phyloP scores from a whole-genome alignment of 1,140 invertebrate species.

The Psilanteris sp. region DNA sequence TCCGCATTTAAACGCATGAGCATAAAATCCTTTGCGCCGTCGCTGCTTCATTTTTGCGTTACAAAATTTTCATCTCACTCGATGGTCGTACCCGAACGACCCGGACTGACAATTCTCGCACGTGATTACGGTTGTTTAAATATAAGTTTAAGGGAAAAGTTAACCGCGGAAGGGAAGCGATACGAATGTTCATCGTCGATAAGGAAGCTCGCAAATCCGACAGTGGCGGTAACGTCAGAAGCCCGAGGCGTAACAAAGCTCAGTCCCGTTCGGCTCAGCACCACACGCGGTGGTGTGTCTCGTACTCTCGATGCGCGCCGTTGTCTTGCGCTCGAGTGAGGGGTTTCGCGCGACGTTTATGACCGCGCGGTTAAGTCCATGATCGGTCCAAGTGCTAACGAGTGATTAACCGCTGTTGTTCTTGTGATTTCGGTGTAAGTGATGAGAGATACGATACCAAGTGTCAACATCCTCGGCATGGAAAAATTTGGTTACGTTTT shows the following conservation, averaged over 20 bases:
- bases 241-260: slow-evolving; percentile 53
- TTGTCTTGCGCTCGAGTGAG: slow-evolving; percentile 24
- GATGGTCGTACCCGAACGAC: too few relatives aligned
- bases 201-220: slow-evolving; percentile 49
- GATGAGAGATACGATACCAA: slow-evolving; percentile 13
- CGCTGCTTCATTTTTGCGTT: too few relatives aligned
- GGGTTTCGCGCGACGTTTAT: slow-evolving; percentile 24
- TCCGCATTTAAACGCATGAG: too few relatives aligned
- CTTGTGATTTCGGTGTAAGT: slow-evolving; percentile 1
- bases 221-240: slow-evolving; percentile 28
- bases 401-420: slow-evolving; percentile 14
- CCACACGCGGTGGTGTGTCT: slow-evolving; percentile 55
- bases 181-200: slow-evolving; percentile 50
- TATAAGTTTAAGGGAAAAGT: too few relatives aligned
- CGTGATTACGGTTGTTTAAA: too few relatives aligned
- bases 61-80: too few relatives aligned
- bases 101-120: too few relatives aligned
- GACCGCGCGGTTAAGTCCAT: slow-evolving; percentile 15
- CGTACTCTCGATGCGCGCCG: slow-evolving; percentile 31
- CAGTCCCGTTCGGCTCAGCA: slow-evolving; percentile 65
- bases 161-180: slow-evolving; percentile 1
- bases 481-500: slow-evolving; percentile 31
- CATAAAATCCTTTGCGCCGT: too few relatives aligned
- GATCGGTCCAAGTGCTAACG: slow-evolving; percentile 9
- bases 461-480: slow-evolving; percentile 28